A percentile compares a stretch with the other conserved stretches of the same genome.
Evolutionary conservation across 1,140 invertebrate species (phyloP).

Genomic region (Phortica variegata): DNA sequence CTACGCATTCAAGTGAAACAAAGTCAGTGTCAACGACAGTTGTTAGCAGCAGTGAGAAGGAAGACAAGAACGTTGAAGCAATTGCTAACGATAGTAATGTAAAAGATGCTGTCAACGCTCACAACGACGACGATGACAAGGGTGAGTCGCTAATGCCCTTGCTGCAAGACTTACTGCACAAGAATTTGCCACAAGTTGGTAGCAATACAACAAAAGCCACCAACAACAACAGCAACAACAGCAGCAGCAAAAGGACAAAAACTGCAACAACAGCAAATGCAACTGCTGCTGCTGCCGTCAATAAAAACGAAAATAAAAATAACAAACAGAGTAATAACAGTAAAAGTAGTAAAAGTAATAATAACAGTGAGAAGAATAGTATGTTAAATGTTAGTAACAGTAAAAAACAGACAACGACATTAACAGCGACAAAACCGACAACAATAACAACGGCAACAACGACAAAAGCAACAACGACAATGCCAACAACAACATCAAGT

Average conservation of each 20-base stretch:
- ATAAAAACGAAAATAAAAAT: too few relatives aligned
- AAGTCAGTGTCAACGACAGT: conserved; percentile 4
- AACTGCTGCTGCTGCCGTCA: conserved; percentile 15
- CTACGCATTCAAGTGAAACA: conserved; percentile 6
- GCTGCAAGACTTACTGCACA: conserved; percentile 62
- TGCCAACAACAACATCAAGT: background rate
- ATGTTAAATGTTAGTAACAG: conserved; percentile 20
- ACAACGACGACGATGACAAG: conserved; percentile 16
- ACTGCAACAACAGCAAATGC: conserved; percentile 5
- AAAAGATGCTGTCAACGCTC: conserved; percentile 11
- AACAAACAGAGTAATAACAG: conserved; percentile 20
- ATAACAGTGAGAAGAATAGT: conserved; percentile 22
- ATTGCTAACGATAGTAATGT: background rate
- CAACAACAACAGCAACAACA: conserved; percentile 17
- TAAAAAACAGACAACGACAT: conserved; percentile 16
- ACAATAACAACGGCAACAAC: conserved; percentile 2
- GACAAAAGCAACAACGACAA: conserved; percentile 5
- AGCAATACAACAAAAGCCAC: conserved; percentile 23
- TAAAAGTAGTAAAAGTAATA: conserved; percentile 26
- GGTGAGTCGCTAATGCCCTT: conserved; percentile 63
- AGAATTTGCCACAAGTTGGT: conserved; percentile 43
- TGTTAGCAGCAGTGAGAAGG: background rate
- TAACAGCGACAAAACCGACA: background rate
- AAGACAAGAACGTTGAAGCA: conserved; percentile 5
- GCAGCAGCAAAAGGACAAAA: conserved; percentile 1